Conservation (phyloP, 2,113 vertebrate genomes). For the Micromys minutus region DNA sequence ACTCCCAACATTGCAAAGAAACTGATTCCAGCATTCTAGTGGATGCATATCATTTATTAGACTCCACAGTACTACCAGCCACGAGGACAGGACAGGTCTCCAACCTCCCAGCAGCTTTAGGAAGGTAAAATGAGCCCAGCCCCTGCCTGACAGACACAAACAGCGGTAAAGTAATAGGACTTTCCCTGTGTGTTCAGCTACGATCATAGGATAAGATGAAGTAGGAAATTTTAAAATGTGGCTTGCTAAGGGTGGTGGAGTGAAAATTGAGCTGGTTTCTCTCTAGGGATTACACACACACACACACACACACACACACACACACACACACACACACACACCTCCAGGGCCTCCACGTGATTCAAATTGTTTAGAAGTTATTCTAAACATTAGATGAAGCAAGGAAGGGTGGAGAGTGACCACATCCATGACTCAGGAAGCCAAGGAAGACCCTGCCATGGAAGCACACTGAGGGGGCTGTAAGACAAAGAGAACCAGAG, state of each 20-base stretch:
- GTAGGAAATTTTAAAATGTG: background rate
- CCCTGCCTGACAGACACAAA: background rate
- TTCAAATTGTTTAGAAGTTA: background rate
- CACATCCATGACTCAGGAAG: too few species aligned
- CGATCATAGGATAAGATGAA: background rate
- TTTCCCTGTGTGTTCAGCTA: background rate
- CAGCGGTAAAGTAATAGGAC: background rate
- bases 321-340: background rate
- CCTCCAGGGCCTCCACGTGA: background rate
- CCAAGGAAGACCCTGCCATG: background rate
- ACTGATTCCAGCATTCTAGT: too few species aligned
- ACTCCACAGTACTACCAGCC: background rate
- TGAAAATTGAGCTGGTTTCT: background rate
- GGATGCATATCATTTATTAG: background rate
- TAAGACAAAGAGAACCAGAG: background rate
- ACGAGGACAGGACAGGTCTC: too few species aligned
- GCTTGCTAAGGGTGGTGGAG: background rate
- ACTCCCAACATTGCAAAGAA: background rate
- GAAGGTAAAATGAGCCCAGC: background rate
- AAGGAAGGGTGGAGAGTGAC: background rate
- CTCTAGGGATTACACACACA: background rate
- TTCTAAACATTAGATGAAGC: background rate
- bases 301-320: too few species aligned
- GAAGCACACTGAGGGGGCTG: background rate
- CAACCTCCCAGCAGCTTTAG: background rate